Percentiles rank a stretch among this genome's conserved stretches.
phyloP scores from a whole-genome alignment of 2,797 vertebrate genomes.

The Ptychobarbus kaznakovi region DNA sequence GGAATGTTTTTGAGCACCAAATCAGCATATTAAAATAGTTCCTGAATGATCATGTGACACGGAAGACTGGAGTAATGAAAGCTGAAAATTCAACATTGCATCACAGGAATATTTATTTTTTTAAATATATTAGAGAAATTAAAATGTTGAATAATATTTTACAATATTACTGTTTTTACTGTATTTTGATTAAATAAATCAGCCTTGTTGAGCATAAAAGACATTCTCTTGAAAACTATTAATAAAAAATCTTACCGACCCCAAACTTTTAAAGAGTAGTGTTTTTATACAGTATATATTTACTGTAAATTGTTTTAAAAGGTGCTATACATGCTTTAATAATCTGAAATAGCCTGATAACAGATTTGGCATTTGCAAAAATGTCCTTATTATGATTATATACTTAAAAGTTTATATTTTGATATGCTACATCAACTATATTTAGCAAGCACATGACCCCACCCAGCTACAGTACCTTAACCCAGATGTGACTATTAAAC shows the following conservation, averaged over 20 bases:
- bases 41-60: background rate
- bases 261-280: background rate
- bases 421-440: background rate
- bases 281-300: background rate
- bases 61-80: background rate
- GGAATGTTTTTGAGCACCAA: background rate
- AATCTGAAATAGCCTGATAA: background rate
- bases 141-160: background rate
- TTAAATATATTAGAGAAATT: background rate
- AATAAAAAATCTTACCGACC: background rate
- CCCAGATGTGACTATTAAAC: constrained; percentile 28
- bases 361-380: background rate
- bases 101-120: background rate
- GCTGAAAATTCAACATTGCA: background rate
- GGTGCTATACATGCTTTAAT: background rate
- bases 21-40: background rate
- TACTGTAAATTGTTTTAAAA: background rate
- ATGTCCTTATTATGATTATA: background rate
- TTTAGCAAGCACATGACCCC: constrained; percentile 20
- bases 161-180: background rate
- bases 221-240: background rate
- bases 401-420: background rate
- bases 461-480: background rate
- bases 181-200: background rate
- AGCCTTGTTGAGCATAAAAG: background rate